Evolutionary conservation across 1,140 invertebrate genomes (phyloP), one percentile per base, ranked within the genome.

Genomic region (Danaus melanippus): DNA sequence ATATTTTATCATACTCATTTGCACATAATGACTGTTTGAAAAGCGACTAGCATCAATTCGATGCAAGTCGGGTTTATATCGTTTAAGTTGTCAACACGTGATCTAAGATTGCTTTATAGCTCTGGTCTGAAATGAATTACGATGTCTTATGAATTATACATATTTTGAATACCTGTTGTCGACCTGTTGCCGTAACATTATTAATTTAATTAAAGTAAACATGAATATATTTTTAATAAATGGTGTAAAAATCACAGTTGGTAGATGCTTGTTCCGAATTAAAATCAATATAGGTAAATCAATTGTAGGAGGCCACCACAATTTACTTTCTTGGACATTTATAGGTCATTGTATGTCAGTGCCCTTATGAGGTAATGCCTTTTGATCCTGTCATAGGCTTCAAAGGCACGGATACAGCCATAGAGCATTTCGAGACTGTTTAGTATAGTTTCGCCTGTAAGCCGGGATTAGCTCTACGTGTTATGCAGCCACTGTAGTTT

Each of bases 381-480:
- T 75, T 79, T 82, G 76, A 84, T 84, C 81, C 81, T 64, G 69
- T 70, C 70, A 77, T 74, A 77, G 79, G 74, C 74, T 74, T 79
- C 79, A 77, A 80, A 76, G 74, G 75, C 79, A 81, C 79, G 80
- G 68, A 70, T 74, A 58, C 69, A 74, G 56, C 66, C 76, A 69
- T 70, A 49, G 72, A 58, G 67, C 69, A 69, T 68, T 74, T 66
- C 64, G 57, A 62, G 62, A 56, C 66, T 74, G 72, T 74, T 77
- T 71, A 76, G 70, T 68, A 59, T 68, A 67, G 74, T 70, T 66
- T 55, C 63, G 65, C 64, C 51, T 69, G 71, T 84, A 81, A 83
- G 67, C 78, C 53, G 12, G 74, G 77, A 79, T 84, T 76, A 79
- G 66, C 57, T 67, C 62, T 64, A 71, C 71, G 71, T 79, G 79